Evolutionary conservation across 2,888 invertebrate species (phyloP), one percentile per base, ranked within the genome.

Genomic region (Lasioglossum pauxillum): DNA sequence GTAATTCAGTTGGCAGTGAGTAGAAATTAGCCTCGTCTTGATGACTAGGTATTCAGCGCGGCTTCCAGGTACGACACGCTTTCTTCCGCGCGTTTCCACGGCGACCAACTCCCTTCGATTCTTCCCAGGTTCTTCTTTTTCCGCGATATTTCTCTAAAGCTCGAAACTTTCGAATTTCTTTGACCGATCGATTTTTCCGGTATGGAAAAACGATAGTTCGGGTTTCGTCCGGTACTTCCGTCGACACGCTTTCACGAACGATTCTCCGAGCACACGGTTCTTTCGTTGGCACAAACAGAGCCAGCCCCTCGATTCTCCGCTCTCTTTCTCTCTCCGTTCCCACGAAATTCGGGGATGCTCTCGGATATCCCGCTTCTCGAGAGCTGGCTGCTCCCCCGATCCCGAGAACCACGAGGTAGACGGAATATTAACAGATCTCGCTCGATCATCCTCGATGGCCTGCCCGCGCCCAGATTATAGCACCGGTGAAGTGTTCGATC

Each of bases 211-310:
- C 84, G 80, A 87, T 84, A 75, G 69, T 72, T 35, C 44, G 49
- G 75, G 77, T 80, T 53, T 82, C 84, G 86, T 49, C 46, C 27
- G 72, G 71, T n/a, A 75, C 84, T 71, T 71, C 77, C 78, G 72
- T 16, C 84, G 88, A 88, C 80, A 88, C 88, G 87, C 90, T 90
- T 90, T 90, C 90, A 80, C 83, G 88, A 82, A 67, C 86, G 85
- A 88, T 90, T 84, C 78, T 83, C 71, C 80, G 83, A 67, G 74
- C 74, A 57, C 80, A 77, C 69, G 31, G 16, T 64, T 78, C 75
- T 90, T 85, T 89, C 83, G 46, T 57, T 83, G 69, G 19, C 60
- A n/a, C 53, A 53, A 53, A 53, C 53, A 53, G 53, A 23, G 3
- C 10, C 53, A 53, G n/a, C 4, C 53, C n/a, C 53, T n/a, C 53